Evolutionary conservation across 37 sponge, comb jelly and placozoan genomes (phyloP).

Genomic region (Cliona cf. orientalis): DNA sequence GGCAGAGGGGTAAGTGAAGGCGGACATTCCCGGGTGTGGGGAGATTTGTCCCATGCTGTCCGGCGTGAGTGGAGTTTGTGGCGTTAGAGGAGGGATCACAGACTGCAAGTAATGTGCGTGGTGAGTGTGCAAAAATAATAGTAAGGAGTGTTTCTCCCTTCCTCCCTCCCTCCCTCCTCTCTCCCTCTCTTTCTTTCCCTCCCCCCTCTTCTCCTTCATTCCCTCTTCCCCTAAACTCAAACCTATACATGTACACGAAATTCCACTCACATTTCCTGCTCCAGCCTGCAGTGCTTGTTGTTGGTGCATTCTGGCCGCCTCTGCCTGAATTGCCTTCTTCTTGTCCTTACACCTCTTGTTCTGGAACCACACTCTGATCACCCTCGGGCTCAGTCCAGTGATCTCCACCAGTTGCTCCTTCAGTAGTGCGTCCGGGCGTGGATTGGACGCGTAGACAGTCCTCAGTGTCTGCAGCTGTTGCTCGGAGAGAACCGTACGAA

Average conservation of each 20-base stretch:
- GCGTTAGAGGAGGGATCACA: slow-evolving; percentile 54
- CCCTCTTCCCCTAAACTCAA: neutral
- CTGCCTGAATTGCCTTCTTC: slow-evolving; percentile 82
- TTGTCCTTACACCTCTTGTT: slow-evolving; percentile 99
- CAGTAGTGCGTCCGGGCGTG: slow-evolving; percentile 90
- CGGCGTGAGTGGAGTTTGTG: slow-evolving; percentile 69
- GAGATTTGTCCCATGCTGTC: slow-evolving; percentile 68
- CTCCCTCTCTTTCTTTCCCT: neutral
- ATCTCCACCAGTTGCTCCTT: slow-evolving; percentile 94
- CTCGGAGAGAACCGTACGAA: slow-evolving; percentile 91
- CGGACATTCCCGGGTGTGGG: slow-evolving; percentile 51
- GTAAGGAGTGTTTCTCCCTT: neutral
- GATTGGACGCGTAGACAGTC: slow-evolving; percentile 81
- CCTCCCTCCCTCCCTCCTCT: neutral
- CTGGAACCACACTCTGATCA: slow-evolving; percentile 98
- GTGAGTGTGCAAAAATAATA: neutral
- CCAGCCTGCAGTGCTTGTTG: neutral
- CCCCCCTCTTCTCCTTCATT: neutral
- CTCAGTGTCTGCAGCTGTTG: slow-evolving; percentile 88
- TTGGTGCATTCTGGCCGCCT: slow-evolving; percentile 28
- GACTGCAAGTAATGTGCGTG: neutral
- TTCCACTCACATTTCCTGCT: slow-evolving; percentile 1
- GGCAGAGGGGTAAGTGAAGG: slow-evolving; percentile 56
- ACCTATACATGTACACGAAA: neutral
- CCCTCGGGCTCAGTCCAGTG: slow-evolving; percentile 85